These are phyloP conservation scores for Noctua pronuba DNA, from an alignment of 2,888 invertebrate genomes.

Conservation along the genomic window DNA sequence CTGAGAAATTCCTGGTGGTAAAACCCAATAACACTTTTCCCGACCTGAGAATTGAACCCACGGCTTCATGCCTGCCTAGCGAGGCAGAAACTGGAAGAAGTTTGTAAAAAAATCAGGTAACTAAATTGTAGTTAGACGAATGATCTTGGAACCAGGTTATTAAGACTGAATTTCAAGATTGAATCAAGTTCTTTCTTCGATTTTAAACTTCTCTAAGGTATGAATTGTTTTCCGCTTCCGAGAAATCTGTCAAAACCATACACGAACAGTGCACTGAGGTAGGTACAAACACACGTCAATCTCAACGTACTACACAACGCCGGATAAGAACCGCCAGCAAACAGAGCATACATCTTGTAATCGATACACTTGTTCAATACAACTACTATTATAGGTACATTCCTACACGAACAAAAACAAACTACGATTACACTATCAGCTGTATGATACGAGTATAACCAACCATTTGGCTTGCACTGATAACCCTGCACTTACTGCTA, in stretches of 20 bases:
- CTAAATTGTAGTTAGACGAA: not conserved
- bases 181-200: not conserved
- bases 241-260: constrained; percentile 1
- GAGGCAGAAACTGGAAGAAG: not conserved
- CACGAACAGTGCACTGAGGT: constrained; percentile 2
- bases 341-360: constrained; percentile 34
- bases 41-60: no score
- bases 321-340: constrained; percentile 19
- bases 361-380: constrained; percentile 31
- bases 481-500: constrained; percentile 84
- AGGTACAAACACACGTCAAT: constrained; percentile 17
- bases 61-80: no score
- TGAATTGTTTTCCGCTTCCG: not conserved
- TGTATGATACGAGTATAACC: constrained; percentile 73
- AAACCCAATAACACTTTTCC: no score
- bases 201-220: not conserved
- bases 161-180: not conserved
- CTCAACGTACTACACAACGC: constrained; percentile 13
- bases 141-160: not conserved
- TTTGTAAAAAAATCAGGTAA: not conserved
- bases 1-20: no score
- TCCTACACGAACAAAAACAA: constrained; percentile 70
- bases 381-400: constrained; percentile 22
- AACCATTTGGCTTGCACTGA: constrained; percentile 81
- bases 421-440: constrained; percentile 77